A percentile compares a stretch with the other conserved stretches of the same genome.
phyloP scores from a whole-genome alignment of 2,797 vertebrate species.

The Hipposideros larvatus region DNA sequence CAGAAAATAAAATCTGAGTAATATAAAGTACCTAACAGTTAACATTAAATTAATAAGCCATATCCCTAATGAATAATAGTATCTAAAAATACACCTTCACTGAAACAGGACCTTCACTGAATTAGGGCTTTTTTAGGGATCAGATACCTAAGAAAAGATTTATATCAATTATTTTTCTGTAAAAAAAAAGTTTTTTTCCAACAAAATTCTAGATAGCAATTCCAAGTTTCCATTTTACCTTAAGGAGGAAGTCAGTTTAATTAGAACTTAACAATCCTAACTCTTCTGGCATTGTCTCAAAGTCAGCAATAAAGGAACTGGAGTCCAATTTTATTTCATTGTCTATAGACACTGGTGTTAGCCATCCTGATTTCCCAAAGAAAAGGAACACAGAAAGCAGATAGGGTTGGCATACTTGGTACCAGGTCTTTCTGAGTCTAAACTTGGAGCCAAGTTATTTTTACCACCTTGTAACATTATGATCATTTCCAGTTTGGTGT shows the following conservation, averaged over 20 bases:
- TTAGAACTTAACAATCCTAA: slow-evolving; percentile 41
- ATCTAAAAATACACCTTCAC: slow-evolving; percentile 17
- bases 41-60: slow-evolving; percentile 26
- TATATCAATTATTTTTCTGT: background rate
- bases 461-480: background rate
- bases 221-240: background rate
- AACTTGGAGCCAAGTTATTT: background rate
- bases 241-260: background rate
- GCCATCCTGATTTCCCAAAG: slow-evolving; percentile 62
- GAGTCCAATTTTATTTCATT: background rate
- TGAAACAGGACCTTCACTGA: slow-evolving; percentile 18
- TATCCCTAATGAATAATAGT: background rate
- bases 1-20: slow-evolving; percentile 8
- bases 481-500: background rate
- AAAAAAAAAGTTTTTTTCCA: background rate
- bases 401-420: background rate
- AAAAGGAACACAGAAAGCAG: background rate
- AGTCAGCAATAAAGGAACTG: slow-evolving; percentile 35
- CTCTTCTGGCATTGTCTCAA: slow-evolving; percentile 30
- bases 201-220: background rate
- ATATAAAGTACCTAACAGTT: background rate
- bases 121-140: background rate
- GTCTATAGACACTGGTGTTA: slow-evolving; percentile 40
- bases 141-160: background rate
- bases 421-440: background rate